Conservation (phyloP, 2,888 invertebrate genomes). For the Timandra comae region DNA sequence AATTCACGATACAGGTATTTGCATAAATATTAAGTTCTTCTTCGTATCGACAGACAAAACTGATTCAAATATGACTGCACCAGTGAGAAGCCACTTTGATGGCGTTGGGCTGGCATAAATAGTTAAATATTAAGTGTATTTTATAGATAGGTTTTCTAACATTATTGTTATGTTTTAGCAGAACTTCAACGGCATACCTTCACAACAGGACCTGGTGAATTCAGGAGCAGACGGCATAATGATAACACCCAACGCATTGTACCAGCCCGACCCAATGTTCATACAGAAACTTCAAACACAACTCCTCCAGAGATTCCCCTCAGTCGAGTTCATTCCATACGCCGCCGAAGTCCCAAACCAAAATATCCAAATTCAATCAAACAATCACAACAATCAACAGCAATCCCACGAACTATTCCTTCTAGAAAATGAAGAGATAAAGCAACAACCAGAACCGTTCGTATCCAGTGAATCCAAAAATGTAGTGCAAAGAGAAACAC, state of each 20-base stretch:
- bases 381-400: conserved; percentile 31
- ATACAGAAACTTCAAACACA: conserved; percentile 64
- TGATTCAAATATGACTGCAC: too few species aligned
- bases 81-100: too few species aligned
- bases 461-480: conserved; percentile 45
- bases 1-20: conserved; percentile 50
- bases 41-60: too few species aligned
- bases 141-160: too few species aligned
- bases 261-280: conserved; percentile 71
- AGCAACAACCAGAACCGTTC: conserved; percentile 39
- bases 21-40: neutral
- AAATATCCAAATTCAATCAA: conserved; percentile 25
- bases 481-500: conserved; percentile 57
- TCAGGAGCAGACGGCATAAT: conserved; percentile 53
- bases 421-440: conserved; percentile 49
- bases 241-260: conserved; percentile 60
- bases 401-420: conserved; percentile 34
- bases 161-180: conserved; percentile 21
- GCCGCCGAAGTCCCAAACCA: conserved; percentile 38
- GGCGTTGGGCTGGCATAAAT: too few species aligned
- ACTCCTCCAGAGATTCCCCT: conserved; percentile 53
- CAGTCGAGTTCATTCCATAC: conserved; percentile 64
- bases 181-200: conserved; percentile 32
- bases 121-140: too few species aligned
- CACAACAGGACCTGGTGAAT: conserved; percentile 49